Evolutionary conservation across 2,888 invertebrate species (phyloP).

Genomic region (Athalia circularis): DNA sequence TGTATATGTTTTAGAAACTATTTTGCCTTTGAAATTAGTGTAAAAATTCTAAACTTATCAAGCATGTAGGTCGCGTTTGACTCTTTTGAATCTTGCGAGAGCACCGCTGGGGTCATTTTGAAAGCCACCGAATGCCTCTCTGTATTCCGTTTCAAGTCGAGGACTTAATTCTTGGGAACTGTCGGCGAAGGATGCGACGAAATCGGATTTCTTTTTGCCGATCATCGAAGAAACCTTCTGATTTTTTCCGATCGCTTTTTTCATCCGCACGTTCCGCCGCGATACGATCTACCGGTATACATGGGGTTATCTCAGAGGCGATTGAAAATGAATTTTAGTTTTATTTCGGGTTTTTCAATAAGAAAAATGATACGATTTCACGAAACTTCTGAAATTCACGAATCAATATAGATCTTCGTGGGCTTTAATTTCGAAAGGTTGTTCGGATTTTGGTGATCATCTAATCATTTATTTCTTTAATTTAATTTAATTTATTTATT

Average conservation of each 20-base stretch:
- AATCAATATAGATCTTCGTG: too few relatives aligned
- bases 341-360: too few relatives aligned
- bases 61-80: slow-evolving; percentile 55
- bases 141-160: slow-evolving; percentile 59
- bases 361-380: too few relatives aligned
- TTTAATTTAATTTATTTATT: neutral
- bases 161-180: slow-evolving; percentile 54
- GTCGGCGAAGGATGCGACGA: slow-evolving; percentile 45
- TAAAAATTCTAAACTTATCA: neutral
- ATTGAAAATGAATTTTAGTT: too few relatives aligned
- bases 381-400: too few relatives aligned
- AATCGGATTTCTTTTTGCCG: slow-evolving; percentile 23
- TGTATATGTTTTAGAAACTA: too few relatives aligned
- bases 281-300: slow-evolving; percentile 12
- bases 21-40: too few relatives aligned
- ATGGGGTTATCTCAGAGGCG: neutral
- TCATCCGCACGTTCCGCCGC: neutral
- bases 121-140: slow-evolving; percentile 64
- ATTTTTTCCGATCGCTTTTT: too few relatives aligned
- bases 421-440: too few relatives aligned
- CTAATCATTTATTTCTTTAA: neutral
- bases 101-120: slow-evolving; percentile 56
- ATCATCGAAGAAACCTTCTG: too few relatives aligned
- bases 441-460: neutral
- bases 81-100: slow-evolving; percentile 62